Base-by-base conservation (phyloP, 2,888 invertebrate genomes). In the Drepana falcataria region DNA sequence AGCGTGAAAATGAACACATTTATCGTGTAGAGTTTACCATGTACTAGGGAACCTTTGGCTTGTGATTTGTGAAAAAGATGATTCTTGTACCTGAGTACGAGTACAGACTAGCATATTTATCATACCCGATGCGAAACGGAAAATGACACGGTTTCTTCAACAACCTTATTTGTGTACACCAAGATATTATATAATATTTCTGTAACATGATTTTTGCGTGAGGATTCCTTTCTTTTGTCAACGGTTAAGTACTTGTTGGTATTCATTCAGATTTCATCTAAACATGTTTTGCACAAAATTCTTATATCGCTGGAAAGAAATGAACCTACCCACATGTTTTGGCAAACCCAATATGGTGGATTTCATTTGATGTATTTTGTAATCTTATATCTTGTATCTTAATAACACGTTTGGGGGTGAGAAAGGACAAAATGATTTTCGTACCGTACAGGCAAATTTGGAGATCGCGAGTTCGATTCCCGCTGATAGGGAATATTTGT, bases 1-100 rank as follows among this genome's bases (percentile, higher is more conserved):
- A 51, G 40, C 51, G 34, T 40, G 51, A 34, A 40, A 51, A 51
- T 51, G 51, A 51, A 51, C 51, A 51, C 40, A 51, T 51, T 51
- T 51, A 51, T 51, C 41, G 51, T 33, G 40, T 4, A 3, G 51
- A 40, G 7, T 34, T 34, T 51, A 41, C 40, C 7, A 33, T 41
- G 40, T 41, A 41, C 33, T 6, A 40, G 6, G 33, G 34, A 41
- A 9, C 33, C 34, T 51, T 51, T 35, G 40, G 35, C 51, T 51
- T 51, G 3, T n/a, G n/a, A n/a, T 33, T 40, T 51, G 4, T 2
- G 41, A 33, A 41, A 21, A 51, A 41, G 37, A 21, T 21, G 21
- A 40, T 40, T 34, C 40, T 34, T 33, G 37, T 40, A 34, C 35
- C 5, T 49, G 2, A 4, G 49, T 3, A 48, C 40, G 40, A 7